Evolutionary conservation across 2,113 vertebrate species (phyloP), one percentile per base, ranked within the genome.

Genomic region (Cephalopterus ornatus): DNA sequence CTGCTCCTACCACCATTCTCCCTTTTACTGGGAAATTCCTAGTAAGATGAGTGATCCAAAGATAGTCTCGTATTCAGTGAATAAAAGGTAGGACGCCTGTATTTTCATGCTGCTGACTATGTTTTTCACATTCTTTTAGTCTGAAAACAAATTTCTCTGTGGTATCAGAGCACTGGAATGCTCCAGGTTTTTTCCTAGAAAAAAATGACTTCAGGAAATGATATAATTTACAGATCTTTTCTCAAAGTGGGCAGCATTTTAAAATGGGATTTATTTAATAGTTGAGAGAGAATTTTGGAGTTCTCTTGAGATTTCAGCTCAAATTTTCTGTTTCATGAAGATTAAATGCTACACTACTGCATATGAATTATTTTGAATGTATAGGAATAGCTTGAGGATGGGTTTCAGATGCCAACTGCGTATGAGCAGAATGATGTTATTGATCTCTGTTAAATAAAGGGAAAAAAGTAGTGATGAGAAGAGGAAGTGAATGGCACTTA

Each of bases 301-400:
- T 62, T 86, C 68, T 90, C 50, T 0, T 26, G 73, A 71, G 63
- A 33, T 83, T 95, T 92, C 85, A 80, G 63, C 78, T 93, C 67
- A 62, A 24, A 52, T 77, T 66, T 89, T 89, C 62, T 62, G 58
- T 92, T 82, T 94, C 55, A n/a, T 83, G 78, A 85, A 94, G 89
- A 88, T 77, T 53, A 95, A 92, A 71, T 77, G 39, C 67, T 80
- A 14, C 5, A 5, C n/a, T 82, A 89, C 78, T 88, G 82, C 33
- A 62, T 90, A 46, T 62, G 35, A 73, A 63, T 90, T 92, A 77
- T 73, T 91, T 63, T 14, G 11, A 88, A 92, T 79, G 42, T 66
- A 53, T 75, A 75, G 75, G 53, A 91, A 65, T 89, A 88, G 32
- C 77, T 80, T 30, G 70, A 61, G 70, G 58, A 75, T 82, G 62